phyloP scores from a whole-genome alignment of 2,888 invertebrate genomes.

The Agrypnus murinus region DNA sequence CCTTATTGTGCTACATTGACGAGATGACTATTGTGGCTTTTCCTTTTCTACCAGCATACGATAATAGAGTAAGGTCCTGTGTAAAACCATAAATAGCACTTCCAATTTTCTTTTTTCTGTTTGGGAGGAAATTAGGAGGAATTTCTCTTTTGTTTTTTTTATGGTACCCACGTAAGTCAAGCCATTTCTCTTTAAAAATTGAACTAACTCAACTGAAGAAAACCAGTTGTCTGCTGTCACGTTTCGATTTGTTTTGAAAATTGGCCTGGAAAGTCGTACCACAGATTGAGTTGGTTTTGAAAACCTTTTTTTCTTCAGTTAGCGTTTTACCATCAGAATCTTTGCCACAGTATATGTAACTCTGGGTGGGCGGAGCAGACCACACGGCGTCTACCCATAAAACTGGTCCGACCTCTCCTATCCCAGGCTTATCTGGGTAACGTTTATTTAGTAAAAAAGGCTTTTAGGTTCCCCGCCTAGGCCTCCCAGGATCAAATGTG shows the following conservation, averaged over 20 bases:
- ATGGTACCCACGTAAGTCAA: slow-evolving; percentile 39
- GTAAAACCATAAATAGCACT: slow-evolving; percentile 55
- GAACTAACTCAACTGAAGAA: slow-evolving; percentile 9
- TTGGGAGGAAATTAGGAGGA: slow-evolving; percentile 52
- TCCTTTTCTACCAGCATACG: slow-evolving; percentile 54
- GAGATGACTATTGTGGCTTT: slow-evolving; percentile 56
- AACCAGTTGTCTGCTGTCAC: slow-evolving; percentile 20
- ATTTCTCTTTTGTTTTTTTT: slow-evolving; percentile 55
- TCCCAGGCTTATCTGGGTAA: too few species aligned
- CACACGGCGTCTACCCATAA: too few species aligned
- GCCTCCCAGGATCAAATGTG: too few species aligned
- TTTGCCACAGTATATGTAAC: slow-evolving; percentile 56
- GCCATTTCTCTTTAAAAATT: slow-evolving; percentile 20
- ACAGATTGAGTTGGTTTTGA: neutral
- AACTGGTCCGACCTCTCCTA: too few species aligned
- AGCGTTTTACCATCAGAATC: slow-evolving; percentile 41
- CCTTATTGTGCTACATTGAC: slow-evolving; percentile 53
- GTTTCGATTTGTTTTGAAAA: slow-evolving; percentile 14
- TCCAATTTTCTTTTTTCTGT: slow-evolving; percentile 32
- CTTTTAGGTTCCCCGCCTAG: too few species aligned
- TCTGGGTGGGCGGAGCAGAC: too few species aligned
- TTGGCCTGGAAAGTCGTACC: neutral
- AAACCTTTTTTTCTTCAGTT: neutral
- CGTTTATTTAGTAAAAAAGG: too few species aligned
- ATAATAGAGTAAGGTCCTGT: slow-evolving; percentile 54